Evolutionary conservation across 2,113 vertebrate genomes (phyloP), one percentile per base, ranked within the genome.

Genomic region (Xiphophorus maculatus): DNA sequence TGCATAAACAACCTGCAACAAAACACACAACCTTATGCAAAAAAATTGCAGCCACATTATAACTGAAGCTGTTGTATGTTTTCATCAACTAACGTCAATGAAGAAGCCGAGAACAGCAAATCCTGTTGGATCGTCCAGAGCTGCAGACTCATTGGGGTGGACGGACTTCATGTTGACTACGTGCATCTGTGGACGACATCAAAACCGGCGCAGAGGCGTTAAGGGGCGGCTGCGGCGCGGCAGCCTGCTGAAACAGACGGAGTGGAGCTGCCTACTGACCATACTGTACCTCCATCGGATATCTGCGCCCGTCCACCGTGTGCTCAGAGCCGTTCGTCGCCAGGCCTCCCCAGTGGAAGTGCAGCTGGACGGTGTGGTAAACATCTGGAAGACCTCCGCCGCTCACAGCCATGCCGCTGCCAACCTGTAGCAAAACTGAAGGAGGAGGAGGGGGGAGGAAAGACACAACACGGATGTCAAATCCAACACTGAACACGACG

Each of bases 211-310:
- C 69, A 80, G 64, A 25, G 61, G 35, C 28, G 5, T 82, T n/a
- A 68, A 71, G 40, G 30, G 78, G 37, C 13, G 63, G 42, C 77
- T 54, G 69, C 62, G 32, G 71, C 27, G 81, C 27, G 17, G 10
- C 19, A 0, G 30, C 22, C n/a, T 11, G 70, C 73, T 22, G 72
- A 37, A 9, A 2, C n/a, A 8, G 84, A 37, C 71, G 22, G 78
- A 74, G 82, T 51, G 33, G 44, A 61, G 72, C 81, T 58, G 62
- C 44, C 78, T 88, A 86, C 88, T 89, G 82, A 85, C 79, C 86
- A 30, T 88, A 97, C 84, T 83, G 86, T 93, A 97, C 96, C 96
- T 98, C 96, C 96, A 96, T 96, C 8, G 96, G 94, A 70, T 86
- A 93, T 84, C 87, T 93, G 71, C 25, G 93, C 25, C 93, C 79